Evolutionary conservation across 2,113 vertebrate species (phyloP).

Genomic region (Oncorhynchus keta): DNA sequence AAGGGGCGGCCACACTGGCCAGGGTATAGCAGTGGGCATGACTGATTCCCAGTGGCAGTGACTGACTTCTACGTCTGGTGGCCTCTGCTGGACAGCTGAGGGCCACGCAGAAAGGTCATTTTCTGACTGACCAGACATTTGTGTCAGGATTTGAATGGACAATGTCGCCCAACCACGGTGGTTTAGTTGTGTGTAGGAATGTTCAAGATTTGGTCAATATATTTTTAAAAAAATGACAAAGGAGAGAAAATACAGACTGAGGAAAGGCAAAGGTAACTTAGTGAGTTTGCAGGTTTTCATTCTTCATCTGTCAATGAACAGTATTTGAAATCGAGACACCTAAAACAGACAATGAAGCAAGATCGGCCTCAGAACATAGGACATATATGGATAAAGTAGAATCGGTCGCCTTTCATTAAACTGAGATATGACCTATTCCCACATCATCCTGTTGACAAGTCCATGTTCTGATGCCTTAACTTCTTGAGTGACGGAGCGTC

Average conservation of each 20-base stretch:
- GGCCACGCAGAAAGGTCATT: conserved; percentile 51
- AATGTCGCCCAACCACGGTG: neutral
- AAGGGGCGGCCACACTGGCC: conserved; percentile 9
- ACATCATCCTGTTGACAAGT: no score
- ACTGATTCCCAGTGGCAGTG: conserved; percentile 26
- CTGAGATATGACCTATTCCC: no score
- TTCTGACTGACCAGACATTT: conserved; percentile 27
- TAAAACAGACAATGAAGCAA: no score
- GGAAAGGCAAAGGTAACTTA: no score
- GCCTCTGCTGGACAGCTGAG: conserved; percentile 54
- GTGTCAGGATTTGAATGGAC: conserved; percentile 6
- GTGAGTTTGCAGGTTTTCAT: no score
- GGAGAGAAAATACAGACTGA: neutral
- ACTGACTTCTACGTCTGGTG: conserved; percentile 44
- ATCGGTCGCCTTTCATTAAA: no score
- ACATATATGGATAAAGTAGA: no score
- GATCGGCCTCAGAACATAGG: no score
- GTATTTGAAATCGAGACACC: no score
- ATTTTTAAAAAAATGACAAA: neutral
- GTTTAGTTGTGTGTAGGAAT: neutral
- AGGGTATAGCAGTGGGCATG: conserved; percentile 32
- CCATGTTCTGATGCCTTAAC: no score
- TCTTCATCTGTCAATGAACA: no score
- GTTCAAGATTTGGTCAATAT: neutral
- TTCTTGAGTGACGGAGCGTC: neutral